Evolutionary conservation across 2,888 invertebrate genomes (phyloP).

Genomic region (Heliconius cydno): DNA sequence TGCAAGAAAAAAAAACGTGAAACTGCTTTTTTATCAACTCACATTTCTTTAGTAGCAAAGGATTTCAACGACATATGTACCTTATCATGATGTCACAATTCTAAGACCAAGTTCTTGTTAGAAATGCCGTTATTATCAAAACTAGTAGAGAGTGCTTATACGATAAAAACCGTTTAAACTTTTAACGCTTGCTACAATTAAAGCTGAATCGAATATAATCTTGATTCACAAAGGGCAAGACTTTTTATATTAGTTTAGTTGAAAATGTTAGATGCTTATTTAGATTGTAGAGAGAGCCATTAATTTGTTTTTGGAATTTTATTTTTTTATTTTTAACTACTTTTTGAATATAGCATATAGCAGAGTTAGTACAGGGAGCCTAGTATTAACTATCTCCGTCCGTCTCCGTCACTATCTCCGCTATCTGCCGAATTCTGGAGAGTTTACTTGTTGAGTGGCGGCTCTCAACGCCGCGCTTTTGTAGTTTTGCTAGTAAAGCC

Average conservation of each 20-base stretch:
- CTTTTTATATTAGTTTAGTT: background rate
- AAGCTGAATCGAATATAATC: background rate
- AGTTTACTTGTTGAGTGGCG: too few species aligned
- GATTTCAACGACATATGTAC: background rate
- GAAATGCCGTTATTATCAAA: background rate
- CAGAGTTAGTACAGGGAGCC: too few species aligned
- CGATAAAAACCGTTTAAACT: background rate
- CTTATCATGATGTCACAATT: background rate
- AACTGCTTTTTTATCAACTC: background rate
- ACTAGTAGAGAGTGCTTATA: background rate
- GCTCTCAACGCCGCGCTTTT: too few species aligned
- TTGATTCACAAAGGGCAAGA: background rate
- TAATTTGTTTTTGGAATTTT: background rate
- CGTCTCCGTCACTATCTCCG: too few species aligned
- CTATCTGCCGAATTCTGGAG: too few species aligned
- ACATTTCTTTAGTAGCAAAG: background rate
- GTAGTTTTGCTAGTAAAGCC: too few species aligned
- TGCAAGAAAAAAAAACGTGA: background rate
- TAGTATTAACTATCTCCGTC: too few species aligned
- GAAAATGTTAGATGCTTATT: background rate
- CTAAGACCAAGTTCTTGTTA: background rate
- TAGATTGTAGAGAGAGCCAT: background rate
- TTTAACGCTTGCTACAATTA: slow-evolving; percentile 5
- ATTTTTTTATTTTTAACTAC: background rate
- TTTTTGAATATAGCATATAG: too few species aligned